Conservation (phyloP, 2,113 vertebrate species). For the Thunnus thynnus region DNA sequence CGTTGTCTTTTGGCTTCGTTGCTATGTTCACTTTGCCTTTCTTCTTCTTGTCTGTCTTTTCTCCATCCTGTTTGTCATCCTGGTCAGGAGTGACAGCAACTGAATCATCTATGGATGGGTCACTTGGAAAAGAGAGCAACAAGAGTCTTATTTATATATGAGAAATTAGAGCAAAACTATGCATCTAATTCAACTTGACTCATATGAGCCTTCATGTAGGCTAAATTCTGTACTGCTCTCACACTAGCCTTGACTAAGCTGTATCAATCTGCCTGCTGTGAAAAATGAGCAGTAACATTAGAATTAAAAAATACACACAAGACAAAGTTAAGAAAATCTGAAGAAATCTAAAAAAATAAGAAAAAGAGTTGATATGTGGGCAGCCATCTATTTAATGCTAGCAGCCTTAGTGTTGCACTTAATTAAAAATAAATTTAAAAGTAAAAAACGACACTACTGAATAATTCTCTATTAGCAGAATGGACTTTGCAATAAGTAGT, state of each 20-base stretch:
- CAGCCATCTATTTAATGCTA: neutral
- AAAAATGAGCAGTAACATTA: neutral
- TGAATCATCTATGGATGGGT: conserved; percentile 45
- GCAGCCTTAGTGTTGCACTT: neutral
- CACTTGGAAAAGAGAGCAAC: conserved; percentile 44
- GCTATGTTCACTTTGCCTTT: conserved; percentile 54
- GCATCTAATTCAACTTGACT: neutral
- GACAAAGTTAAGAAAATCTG: too few species aligned
- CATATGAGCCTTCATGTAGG: neutral
- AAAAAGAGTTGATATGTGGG: too few species aligned
- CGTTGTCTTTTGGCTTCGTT: conserved; percentile 46
- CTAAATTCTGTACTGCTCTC: neutral
- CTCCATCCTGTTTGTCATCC: conserved; percentile 52
- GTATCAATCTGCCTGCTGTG: neutral
- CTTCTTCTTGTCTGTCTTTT: conserved; percentile 64
- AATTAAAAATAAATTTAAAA: neutral
- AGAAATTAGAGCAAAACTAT: too few species aligned
- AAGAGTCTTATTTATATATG: too few species aligned
- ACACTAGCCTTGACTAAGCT: neutral
- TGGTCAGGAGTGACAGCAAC: conserved; percentile 11
- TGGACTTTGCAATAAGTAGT: neutral
- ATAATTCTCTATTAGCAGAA: neutral
- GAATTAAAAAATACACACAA: conserved; percentile 8
- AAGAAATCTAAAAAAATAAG: neutral
- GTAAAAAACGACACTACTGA: neutral